Evolutionary conservation across 2,797 vertebrate genomes (phyloP), one percentile per base, ranked within the genome.

Genomic region (Chrysocyon brachyurus): DNA sequence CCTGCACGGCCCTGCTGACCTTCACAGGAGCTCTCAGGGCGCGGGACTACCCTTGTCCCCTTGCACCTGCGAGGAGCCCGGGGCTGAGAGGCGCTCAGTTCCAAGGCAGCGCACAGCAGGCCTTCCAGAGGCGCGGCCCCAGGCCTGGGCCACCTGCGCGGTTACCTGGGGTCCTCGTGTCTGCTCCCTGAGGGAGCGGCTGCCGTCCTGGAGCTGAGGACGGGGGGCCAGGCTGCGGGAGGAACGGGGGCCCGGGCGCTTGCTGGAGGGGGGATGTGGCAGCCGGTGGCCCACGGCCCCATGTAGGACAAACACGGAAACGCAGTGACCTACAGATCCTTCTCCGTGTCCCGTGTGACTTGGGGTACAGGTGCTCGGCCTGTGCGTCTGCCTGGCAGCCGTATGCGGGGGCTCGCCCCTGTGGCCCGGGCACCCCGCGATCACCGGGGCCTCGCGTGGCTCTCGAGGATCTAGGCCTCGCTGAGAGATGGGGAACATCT

Each of bases 401-500:
- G 6, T 46, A 46, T 46, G 40, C 40, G 7, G 40, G 40, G 40
- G 40, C 40, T 46, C 4, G 6, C 40, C 7, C 40, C 7, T 7
- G 40, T 46, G 40, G 40, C 40, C 40, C 7, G 7, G 40, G 40
- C 40, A 46, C 40, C 40, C 40, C 40, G 40, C 40, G 40, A 46
- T 46, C 40, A 46, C 40, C 7, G 40, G 40, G 40, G 59, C 82
- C 72, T 11, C 36, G 31, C 81, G 5, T 4, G 14, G 84, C 6
- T 19, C 31, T 57, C 0, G 2, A 22, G 61, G n/a, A 77, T 77
- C 54, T 56, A 52, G 31, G 26, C 36, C 77, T 81, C 24, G 28
- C 70, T 52, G 56, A 92, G 90, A 92, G 61, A 92, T 12, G 8
- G 96, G 90, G 88, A 79, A 97, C 81, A 84, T 93, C 87, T 97